Conservation (phyloP, 2,797 vertebrate species). For the Masticophis lateralis region DNA sequence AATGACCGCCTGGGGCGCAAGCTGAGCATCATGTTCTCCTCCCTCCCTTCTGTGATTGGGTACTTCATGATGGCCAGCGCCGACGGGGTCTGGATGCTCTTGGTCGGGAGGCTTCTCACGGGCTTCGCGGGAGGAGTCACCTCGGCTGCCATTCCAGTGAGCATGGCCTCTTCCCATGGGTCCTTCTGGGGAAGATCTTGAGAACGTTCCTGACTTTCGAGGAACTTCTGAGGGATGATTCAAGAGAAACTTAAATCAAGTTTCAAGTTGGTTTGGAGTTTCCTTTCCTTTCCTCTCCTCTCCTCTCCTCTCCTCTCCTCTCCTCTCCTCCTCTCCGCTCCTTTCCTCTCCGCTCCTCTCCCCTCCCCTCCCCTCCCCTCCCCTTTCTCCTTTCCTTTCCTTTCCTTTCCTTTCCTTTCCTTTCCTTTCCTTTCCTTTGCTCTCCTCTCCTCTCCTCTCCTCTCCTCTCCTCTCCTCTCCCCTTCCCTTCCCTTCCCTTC, state of each 20-base stretch:
- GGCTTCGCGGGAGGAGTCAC: slow-evolving; percentile 88
- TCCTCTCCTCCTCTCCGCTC: no score
- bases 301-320: no score
- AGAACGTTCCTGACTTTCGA: not conserved
- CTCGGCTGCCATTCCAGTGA: slow-evolving; percentile 89
- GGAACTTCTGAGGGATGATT: not conserved
- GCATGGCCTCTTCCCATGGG: not conserved
- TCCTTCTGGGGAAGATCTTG: not conserved
- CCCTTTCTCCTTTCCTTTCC: no score
- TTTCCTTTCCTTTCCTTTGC: no score
- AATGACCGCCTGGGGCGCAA: slow-evolving; percentile 90
- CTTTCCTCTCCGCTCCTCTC: no score
- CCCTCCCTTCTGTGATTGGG: slow-evolving; percentile 78
- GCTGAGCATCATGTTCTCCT: slow-evolving; percentile 89
- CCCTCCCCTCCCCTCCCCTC: no score
- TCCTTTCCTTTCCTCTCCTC: no score
- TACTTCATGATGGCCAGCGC: slow-evolving; percentile 84
- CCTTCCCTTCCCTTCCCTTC: accelerated
- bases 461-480: no score
- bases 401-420: no score
- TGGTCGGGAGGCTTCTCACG: slow-evolving; percentile 83
- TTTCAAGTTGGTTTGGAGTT: no score
- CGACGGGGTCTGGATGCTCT: slow-evolving; percentile 81
- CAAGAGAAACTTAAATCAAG: not conserved
- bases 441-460: no score